A percentile compares a stretch with the other conserved stretches of the same genome.
These are phyloP conservation scores for Idaea dimidiata DNA, from an alignment of 2,888 invertebrate species.

Conservation along the genomic window DNA sequence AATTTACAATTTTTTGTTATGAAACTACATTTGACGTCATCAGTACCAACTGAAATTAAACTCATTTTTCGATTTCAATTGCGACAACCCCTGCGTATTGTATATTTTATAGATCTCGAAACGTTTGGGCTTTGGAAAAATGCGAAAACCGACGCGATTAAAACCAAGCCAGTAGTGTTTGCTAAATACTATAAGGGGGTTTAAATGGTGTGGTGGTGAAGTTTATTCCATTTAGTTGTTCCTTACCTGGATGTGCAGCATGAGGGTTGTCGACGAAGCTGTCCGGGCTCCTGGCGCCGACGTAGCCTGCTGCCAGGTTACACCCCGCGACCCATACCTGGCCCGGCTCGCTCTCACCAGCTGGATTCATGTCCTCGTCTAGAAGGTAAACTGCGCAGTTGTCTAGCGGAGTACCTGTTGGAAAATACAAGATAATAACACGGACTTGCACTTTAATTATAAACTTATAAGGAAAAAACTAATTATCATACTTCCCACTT, in stretches of 20 bases:
- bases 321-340: constrained; percentile 91
- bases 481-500: constrained; percentile 35
- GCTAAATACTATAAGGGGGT: too few species aligned
- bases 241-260: constrained; percentile 70
- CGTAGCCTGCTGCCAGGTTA: constrained; percentile 91
- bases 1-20: not conserved
- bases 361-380: constrained; percentile 86
- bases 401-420: constrained; percentile 86
- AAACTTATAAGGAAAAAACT: not conserved
- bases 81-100: too few species aligned
- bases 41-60: constrained; percentile 7
- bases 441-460: not conserved
- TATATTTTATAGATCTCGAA: too few species aligned
- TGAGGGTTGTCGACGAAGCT: constrained; percentile 89
- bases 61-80: too few species aligned
- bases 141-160: too few species aligned
- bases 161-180: too few species aligned
- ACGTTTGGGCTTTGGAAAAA: too few species aligned
- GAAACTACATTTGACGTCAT: not conserved
- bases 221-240: not conserved
- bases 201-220: not conserved
- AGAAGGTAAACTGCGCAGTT: constrained; percentile 91
- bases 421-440: not conserved
- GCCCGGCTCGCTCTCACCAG: constrained; percentile 87
- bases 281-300: constrained; percentile 86